phyloP scores from a whole-genome alignment of 1,140 invertebrate genomes.

The Akabosia matsudoensis region DNA sequence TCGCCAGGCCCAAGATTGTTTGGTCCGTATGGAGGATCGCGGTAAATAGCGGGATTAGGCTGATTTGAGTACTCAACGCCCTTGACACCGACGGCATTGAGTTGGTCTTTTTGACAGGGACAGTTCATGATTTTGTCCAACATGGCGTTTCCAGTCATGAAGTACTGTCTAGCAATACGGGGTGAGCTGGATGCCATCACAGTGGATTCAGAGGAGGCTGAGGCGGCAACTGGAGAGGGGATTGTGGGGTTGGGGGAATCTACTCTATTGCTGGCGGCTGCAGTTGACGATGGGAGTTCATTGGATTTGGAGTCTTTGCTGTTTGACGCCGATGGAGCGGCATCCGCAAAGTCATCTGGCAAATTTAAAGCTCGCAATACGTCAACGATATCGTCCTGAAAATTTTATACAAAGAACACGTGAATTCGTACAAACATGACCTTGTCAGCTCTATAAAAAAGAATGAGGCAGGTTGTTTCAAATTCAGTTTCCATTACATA shows the following conservation, averaged over 20 bases:
- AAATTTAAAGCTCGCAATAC: conserved; percentile 44
- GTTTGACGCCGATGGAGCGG: conserved; percentile 23
- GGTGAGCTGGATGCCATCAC: conserved; percentile 33
- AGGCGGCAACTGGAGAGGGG: conserved; percentile 32
- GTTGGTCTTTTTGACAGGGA: conserved; percentile 46
- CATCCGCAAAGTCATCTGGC: conserved; percentile 42
- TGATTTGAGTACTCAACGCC: conserved; percentile 45
- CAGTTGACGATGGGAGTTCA: not conserved
- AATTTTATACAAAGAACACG: not conserved
- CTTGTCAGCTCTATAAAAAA: too few species aligned
- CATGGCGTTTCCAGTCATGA: conserved; percentile 47
- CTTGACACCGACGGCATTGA: conserved; percentile 45
- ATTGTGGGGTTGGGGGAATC: conserved; percentile 29
- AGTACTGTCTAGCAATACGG: conserved; percentile 44
- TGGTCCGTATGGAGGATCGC: conserved; percentile 46
- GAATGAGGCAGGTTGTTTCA: too few species aligned
- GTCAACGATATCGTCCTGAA: conserved; percentile 44
- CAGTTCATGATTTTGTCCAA: conserved; percentile 48
- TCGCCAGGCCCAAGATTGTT: conserved; percentile 47
- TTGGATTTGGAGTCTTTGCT: conserved; percentile 9
- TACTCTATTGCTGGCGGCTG: not conserved
- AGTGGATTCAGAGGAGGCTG: conserved; percentile 32
- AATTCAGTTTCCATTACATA: too few species aligned
- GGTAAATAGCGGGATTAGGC: conserved; percentile 46
- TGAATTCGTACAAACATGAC: too few species aligned